Evolutionary conservation across 2,888 invertebrate species (phyloP), one percentile per base, ranked within the genome.

Genomic region (Drosophila limbata): DNA sequence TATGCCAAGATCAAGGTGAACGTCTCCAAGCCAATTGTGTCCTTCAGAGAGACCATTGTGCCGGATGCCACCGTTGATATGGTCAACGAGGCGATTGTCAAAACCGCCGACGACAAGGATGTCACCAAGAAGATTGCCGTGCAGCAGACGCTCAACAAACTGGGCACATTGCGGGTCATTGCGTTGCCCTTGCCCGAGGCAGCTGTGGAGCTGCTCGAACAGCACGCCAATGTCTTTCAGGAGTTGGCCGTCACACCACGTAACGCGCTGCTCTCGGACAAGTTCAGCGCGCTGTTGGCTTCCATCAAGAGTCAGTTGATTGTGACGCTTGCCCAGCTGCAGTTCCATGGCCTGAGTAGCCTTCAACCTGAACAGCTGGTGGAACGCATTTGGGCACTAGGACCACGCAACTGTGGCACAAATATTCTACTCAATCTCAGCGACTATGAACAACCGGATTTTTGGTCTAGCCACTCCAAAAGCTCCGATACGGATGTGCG

Each of bases 1-100:
- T 98, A 97, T 93, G 97, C 97, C 0, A 96, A 96, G 91, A 95
- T 97, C 68, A 96, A 97, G 53, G 93, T 99, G n/a, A 95, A 95
- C 73, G 97, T 97, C 0, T 99, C 99, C 0, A 95, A 96, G 88
- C 99, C 99, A 0, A 99, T 99, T 84, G 99, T 99, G 1, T 97
- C 99, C 6, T 98, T 99, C 90, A 94, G 97, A 79, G 99, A 99
- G 93, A 99, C 99, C 0, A 95, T 99, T 57, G 94, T 98, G 0
- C 94, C 94, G 15, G 95, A 95, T 17, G 97, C 96, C 0, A 96
- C 95, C 88, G 92, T 96, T 3, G 97, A 96, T 91, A 97, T 96
- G 96, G 96, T 97, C 0, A 97, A 96, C 90, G 97, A 97, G 94
- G 94, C 94, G 50, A 97, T 98, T 60, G 95, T 95, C 39, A 94